A percentile compares a stretch with the other conserved stretches of the same genome.
Conservation (phyloP, 2,797 vertebrate genomes). For the Astyanax mexicanus region DNA sequence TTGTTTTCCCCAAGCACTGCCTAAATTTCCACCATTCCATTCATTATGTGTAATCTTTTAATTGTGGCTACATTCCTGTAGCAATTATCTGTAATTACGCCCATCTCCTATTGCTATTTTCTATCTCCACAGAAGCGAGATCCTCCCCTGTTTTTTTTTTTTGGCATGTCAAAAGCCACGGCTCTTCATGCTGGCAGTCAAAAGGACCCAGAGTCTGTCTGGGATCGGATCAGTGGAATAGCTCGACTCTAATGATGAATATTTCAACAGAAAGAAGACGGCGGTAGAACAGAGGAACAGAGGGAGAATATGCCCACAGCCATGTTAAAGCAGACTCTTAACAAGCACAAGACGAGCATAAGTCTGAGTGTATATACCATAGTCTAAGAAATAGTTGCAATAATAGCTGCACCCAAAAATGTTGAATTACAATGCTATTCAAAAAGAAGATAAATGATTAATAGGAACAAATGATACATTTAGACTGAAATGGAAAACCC, state of each 20-base stretch:
- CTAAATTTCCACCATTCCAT: constrained; percentile 36
- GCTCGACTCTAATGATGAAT: constrained; percentile 50
- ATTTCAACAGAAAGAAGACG: constrained; percentile 50
- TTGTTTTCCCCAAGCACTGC: constrained; percentile 21
- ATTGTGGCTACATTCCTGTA: constrained; percentile 41
- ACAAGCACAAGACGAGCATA: constrained; percentile 37
- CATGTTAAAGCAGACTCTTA: constrained; percentile 46
- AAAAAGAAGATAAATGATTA: no score
- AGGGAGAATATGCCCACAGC: constrained; percentile 42
- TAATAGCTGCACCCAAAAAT: no score
- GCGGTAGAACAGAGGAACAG: constrained; percentile 34
- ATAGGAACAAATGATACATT: no score
- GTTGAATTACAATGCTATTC: no score
- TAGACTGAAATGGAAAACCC: no score
- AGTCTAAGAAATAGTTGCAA: no score
- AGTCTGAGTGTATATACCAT: no score
- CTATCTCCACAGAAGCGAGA: constrained; percentile 21
- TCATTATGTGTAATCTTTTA: constrained; percentile 49
- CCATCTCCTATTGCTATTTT: constrained; percentile 31
- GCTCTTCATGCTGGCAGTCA: constrained; percentile 40
- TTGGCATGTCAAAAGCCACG: constrained; percentile 25
- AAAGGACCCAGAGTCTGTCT: constrained; percentile 40
- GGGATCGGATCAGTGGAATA: constrained; percentile 41
- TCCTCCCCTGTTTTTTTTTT: constrained; percentile 16
- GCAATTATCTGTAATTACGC: constrained; percentile 53